Evolutionary conservation across 2,113 vertebrate species (phyloP).

Genomic region (Hippoglossus stenolepis): DNA sequence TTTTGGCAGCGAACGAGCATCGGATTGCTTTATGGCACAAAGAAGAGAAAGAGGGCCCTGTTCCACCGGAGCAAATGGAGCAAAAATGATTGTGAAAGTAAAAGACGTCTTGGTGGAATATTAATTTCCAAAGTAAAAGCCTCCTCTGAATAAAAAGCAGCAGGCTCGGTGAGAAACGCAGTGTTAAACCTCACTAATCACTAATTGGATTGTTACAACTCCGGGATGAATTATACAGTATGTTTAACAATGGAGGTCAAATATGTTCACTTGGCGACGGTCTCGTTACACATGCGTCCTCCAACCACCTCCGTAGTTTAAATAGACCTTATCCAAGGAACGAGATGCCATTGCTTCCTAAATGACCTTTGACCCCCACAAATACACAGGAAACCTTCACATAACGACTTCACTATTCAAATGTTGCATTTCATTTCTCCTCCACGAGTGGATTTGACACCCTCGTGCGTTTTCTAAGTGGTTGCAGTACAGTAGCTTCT

Average conservation of each 20-base stretch:
- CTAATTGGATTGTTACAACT: conserved; percentile 9
- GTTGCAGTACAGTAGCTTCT: conserved; percentile 25
- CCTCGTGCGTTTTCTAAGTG: conserved; percentile 16
- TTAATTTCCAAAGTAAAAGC: background rate
- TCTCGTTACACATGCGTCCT: too few relatives aligned
- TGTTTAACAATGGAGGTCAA: background rate
- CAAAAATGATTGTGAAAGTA: background rate
- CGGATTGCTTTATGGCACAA: background rate
- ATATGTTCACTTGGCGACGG: background rate
- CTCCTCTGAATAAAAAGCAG: background rate
- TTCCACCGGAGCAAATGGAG: background rate
- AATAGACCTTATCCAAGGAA: too few relatives aligned
- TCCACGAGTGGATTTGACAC: background rate
- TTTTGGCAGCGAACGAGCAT: background rate
- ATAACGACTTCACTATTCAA: conserved; percentile 1
- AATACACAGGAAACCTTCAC: background rate
- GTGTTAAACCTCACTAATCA: background rate
- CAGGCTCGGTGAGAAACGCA: background rate
- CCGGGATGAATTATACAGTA: background rate
- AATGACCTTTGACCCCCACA: background rate
- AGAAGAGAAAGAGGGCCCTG: background rate
- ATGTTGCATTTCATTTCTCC: background rate
- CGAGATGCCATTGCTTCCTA: background rate
- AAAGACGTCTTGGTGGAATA: background rate
- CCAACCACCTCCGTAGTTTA: background rate